Evolutionary conservation across 2,797 vertebrate genomes (phyloP), one percentile per base, ranked within the genome.

Genomic region (Amniataba percoides): DNA sequence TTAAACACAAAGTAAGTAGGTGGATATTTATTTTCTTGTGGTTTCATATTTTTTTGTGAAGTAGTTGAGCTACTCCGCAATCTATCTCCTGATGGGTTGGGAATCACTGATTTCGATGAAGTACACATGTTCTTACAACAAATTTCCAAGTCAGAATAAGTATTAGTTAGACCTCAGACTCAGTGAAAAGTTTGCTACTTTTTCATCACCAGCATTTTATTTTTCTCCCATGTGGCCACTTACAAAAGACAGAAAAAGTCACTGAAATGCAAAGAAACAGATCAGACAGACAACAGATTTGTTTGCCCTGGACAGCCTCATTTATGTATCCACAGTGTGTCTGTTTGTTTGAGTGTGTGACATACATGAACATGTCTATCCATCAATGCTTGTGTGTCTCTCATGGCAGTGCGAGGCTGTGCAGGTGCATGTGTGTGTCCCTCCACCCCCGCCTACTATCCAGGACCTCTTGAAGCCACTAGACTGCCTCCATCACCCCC

Each of bases 401-500:
- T 77, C 66, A 81, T 71, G 69, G 75, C 60, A 61, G 11, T 45
- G 43, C 40, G 57, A 62, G 74, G 63, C 66, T 80, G 75, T 80
- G 84, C 77, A 83, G 72, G 83, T 80, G 76, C 77, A 31, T 39
- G 73, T 82, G 77, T 81, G 39, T 80, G 74, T 88, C 75, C 68
- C 76, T 89, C 85, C 87, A 83, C 83, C 89, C 84, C 84, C 85
- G 23, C 77, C 82, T 79, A 73, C 80, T 74, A 88, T 88, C 72
- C 74, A 73, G 68, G 84, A 89, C 84, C 90, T 92, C 92, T 94
- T 87, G 68, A 92, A 90, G 80, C 78, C 83, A 81, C 87, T 91
- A 88, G 80, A 91, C 84, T 87, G 78, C 88, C 80, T 88, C 81
- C 72, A 72, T 67, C 68, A 77, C 71, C 85, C 71, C 82, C 76